Percentiles rank a stretch among this genome's conserved stretches.
Conservation (phyloP, 53 echinoderm and acorn worm genomes). For the Antedon mediterranea region DNA sequence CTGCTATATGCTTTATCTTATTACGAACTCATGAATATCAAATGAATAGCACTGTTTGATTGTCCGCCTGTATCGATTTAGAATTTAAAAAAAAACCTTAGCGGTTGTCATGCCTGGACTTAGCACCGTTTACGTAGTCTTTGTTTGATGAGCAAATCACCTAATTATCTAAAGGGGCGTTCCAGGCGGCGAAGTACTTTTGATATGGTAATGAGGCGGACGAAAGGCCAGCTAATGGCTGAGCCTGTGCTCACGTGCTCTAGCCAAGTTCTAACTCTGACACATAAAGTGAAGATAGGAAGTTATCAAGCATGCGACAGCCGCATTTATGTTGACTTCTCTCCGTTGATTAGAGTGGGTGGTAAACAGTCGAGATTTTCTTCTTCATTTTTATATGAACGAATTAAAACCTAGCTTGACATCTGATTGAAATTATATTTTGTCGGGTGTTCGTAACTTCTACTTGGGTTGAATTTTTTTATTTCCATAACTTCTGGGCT, state of each 20-base stretch:
- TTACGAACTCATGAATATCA: not conserved
- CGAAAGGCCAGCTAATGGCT: constrained; percentile 59
- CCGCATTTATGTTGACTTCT: not conserved
- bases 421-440: not conserved
- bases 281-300: not conserved
- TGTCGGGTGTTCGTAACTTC: not conserved
- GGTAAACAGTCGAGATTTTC: not conserved
- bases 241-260: not conserved
- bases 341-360: not conserved
- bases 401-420: not conserved
- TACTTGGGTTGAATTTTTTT: not conserved
- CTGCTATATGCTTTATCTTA: not conserved
- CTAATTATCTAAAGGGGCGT: constrained; percentile 80
- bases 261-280: not conserved
- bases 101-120: not conserved
- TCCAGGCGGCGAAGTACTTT: constrained; percentile 48
- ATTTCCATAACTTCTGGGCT: not conserved
- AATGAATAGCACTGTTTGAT: not conserved
- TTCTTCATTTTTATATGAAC: not conserved
- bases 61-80: not conserved
- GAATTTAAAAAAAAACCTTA: too few species aligned
- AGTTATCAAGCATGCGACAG: not conserved
- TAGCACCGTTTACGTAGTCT: not conserved
- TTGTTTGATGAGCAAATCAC: constrained; percentile 22
- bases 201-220: constrained; percentile 83